These are phyloP conservation scores for Eulemur rufifrons DNA, from an alignment of 2,113 vertebrate species.

Conservation along the genomic window DNA sequence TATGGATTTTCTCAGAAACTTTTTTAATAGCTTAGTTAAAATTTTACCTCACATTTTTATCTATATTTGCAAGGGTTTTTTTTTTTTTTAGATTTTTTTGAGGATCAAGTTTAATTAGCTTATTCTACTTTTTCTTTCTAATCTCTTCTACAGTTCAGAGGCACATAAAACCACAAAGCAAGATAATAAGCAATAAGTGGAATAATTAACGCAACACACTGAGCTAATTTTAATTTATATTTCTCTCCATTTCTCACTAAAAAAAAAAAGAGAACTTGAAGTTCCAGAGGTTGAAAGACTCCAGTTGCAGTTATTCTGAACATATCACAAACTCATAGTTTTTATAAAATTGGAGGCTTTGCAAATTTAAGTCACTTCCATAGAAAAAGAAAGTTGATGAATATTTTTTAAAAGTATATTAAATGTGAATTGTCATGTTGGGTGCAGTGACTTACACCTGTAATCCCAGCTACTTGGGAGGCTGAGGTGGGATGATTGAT, in stretches of 20 bases:
- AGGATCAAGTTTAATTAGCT: conserved; percentile 81
- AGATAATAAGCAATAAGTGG: conserved; percentile 83
- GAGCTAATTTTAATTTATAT: conserved; percentile 84
- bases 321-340: conserved; percentile 38
- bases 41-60: conserved; percentile 65
- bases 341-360: conserved; percentile 58
- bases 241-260: conserved; percentile 73
- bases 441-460: too few relatives aligned
- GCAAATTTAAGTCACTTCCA: conserved; percentile 62
- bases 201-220: conserved; percentile 85
- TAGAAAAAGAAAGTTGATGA: conserved; percentile 51
- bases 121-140: conserved; percentile 76
- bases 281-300: conserved; percentile 70
- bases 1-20: neutral
- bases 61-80: conserved; percentile 43
- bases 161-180: conserved; percentile 80
- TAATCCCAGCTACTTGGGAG: too few relatives aligned
- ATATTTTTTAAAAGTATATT: neutral
- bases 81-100: conserved; percentile 63
- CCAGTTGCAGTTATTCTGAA: conserved; percentile 73
- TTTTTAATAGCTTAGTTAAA: conserved; percentile 54
- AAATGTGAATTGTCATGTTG: too few relatives aligned
- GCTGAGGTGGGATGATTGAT: too few relatives aligned
- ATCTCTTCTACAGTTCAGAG: conserved; percentile 80
- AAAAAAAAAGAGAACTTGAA: conserved; percentile 72